phyloP scores from a whole-genome alignment of 2,888 invertebrate genomes.

The Nematopogon swammerdamellus region DNA sequence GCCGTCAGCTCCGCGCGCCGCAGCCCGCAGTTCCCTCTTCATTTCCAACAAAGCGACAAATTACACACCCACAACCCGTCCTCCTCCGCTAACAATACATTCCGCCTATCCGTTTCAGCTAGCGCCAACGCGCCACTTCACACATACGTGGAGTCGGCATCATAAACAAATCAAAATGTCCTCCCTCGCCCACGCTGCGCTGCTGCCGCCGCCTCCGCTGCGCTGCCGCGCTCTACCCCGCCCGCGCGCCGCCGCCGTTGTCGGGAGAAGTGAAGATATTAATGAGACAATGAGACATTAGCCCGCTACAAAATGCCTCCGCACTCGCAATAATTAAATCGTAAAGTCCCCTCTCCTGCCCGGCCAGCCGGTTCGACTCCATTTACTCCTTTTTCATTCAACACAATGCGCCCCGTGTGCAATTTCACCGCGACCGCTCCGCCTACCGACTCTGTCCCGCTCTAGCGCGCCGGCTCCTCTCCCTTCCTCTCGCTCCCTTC shows the following conservation, averaged over 20 bases:
- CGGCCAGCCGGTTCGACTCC: constrained; percentile 46
- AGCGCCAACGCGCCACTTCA: no score
- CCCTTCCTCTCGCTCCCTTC: neutral
- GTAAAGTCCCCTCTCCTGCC: constrained; percentile 55
- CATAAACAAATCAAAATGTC: constrained; percentile 56
- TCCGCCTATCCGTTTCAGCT: no score
- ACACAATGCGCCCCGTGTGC: constrained; percentile 54
- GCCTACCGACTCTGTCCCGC: neutral
- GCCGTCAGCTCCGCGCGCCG: no score
- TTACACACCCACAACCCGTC: no score
- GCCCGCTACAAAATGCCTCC: constrained; percentile 56
- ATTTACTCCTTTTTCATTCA: constrained; percentile 58
- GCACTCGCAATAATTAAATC: constrained; percentile 58
- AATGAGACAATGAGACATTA: constrained; percentile 58
- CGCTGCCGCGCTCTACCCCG: constrained; percentile 24
- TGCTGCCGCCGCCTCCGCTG: constrained; percentile 22
- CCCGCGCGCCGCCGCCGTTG: neutral
- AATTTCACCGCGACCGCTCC: constrained; percentile 19
- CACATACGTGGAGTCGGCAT: neutral
- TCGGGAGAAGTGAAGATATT: constrained; percentile 28
- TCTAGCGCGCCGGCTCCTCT: neutral
- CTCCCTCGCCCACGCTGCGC: constrained; percentile 18
- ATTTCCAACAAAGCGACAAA: no score
- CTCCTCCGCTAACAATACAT: no score
- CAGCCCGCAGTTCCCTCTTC: no score